phyloP scores from a whole-genome alignment of 2,797 vertebrate genomes.

The Karalla daura region DNA sequence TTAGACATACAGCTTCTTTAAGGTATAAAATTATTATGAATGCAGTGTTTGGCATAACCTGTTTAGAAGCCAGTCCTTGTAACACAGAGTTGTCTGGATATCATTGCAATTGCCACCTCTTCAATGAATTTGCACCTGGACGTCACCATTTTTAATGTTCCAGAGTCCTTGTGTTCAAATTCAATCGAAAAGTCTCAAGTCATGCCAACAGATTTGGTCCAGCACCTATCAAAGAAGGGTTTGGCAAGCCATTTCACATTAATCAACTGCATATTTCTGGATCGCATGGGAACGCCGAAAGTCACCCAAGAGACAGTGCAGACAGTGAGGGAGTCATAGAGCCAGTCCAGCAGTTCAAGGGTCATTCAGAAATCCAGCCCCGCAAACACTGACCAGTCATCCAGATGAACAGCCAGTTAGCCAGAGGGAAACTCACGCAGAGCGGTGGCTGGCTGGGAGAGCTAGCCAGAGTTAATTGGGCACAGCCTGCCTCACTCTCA shows the following conservation, averaged over 20 bases:
- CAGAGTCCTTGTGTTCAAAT: not conserved
- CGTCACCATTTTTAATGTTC: not conserved
- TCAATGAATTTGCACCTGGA: too few species aligned
- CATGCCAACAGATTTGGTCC: not conserved
- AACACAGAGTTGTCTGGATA: not conserved
- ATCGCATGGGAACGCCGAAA: not conserved
- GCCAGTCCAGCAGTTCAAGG: slow-evolving; percentile 10
- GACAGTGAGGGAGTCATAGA: not conserved
- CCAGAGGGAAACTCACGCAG: slow-evolving; percentile 27
- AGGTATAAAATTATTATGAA: not conserved
- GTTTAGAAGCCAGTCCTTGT: not conserved
- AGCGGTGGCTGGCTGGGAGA: slow-evolving; percentile 25
- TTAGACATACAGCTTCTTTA: not conserved
- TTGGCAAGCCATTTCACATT: not conserved
- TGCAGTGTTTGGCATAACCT: not conserved
- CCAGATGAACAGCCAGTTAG: slow-evolving; percentile 49
- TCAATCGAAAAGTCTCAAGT: not conserved
- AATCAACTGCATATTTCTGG: not conserved
- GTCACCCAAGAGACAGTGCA: not conserved
- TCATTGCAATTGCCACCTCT: too few species aligned
- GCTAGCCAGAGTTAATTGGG: slow-evolving; percentile 58
- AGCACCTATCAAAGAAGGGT: not conserved
- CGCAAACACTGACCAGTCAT: slow-evolving; percentile 31
- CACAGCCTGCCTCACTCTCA: slow-evolving; percentile 36
- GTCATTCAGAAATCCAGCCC: slow-evolving; percentile 9